phyloP scores from a whole-genome alignment of 2,797 vertebrate genomes.

The Parauchenoglanis punctatus region DNA sequence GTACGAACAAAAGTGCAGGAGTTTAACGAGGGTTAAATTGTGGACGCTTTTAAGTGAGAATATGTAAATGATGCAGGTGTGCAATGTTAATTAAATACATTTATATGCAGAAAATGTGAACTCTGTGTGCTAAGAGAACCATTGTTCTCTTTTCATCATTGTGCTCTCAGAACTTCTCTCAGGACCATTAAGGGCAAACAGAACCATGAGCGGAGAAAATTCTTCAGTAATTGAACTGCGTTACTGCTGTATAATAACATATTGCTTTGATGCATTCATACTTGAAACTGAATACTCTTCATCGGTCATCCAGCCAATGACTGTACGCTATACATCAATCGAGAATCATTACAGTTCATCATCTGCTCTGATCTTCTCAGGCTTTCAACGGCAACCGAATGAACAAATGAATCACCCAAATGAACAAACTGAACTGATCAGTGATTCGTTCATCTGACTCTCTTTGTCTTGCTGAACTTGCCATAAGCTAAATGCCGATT shows the following conservation, averaged over 20 bases:
- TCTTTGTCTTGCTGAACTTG: too few species aligned
- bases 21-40: slow-evolving; percentile 19
- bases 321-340: neutral
- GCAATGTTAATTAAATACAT: neutral
- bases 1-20: neutral
- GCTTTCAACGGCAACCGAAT: too few species aligned
- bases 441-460: too few species aligned
- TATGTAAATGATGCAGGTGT: neutral
- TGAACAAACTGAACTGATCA: too few species aligned
- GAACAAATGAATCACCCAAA: too few species aligned
- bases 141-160: neutral
- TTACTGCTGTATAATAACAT: neutral
- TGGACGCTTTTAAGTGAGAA: neutral
- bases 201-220: neutral
- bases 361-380: neutral
- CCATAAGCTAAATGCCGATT: too few species aligned
- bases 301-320: neutral
- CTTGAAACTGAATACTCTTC: neutral
- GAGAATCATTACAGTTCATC: neutral
- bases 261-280: too few species aligned
- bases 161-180: neutral
- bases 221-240: neutral
- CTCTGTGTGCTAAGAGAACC: neutral
- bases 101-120: neutral
- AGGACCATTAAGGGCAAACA: neutral